Conservation (phyloP, 2,797 vertebrate genomes). For the Anableps anableps region DNA sequence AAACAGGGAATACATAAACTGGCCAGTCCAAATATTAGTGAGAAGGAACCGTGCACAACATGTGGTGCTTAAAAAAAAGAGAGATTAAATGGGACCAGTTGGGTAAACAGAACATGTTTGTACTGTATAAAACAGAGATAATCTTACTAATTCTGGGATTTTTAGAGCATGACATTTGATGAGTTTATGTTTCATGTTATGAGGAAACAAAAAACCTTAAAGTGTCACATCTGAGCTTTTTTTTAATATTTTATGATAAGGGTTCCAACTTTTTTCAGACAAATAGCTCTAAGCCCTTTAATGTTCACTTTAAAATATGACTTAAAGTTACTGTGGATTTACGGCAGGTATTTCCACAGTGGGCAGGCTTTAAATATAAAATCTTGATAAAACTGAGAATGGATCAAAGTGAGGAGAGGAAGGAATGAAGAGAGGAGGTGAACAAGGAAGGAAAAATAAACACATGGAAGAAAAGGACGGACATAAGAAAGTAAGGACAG, state of each 20-base stretch:
- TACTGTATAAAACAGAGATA: constrained; percentile 18
- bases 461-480: not conserved
- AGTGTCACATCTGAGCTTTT: not conserved
- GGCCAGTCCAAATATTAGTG: constrained; percentile 44
- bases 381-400: not conserved
- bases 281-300: not conserved
- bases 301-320: not conserved
- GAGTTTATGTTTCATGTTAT: constrained; percentile 18
- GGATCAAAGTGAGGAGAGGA: not conserved
- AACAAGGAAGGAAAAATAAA: not conserved
- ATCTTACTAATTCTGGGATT: constrained; percentile 11
- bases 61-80: constrained; percentile 12
- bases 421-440: not conserved
- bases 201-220: constrained; percentile 3
- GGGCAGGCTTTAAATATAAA: not conserved
- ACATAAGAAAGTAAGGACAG: not conserved
- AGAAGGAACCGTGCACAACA: constrained; percentile 31
- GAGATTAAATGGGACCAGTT: constrained; percentile 23
- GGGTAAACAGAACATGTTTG: constrained; percentile 34
- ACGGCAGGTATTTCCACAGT: not conserved
- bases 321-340: not conserved
- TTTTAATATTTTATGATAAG: not conserved
- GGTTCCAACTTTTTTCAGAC: not conserved
- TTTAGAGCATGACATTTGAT: constrained; percentile 7
- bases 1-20: constrained; percentile 46